Percentiles rank a stretch among this genome's conserved stretches.
These are phyloP conservation scores for Eupithecia tripunctaria DNA, from an alignment of 2,888 invertebrate genomes.

Conservation along the genomic window DNA sequence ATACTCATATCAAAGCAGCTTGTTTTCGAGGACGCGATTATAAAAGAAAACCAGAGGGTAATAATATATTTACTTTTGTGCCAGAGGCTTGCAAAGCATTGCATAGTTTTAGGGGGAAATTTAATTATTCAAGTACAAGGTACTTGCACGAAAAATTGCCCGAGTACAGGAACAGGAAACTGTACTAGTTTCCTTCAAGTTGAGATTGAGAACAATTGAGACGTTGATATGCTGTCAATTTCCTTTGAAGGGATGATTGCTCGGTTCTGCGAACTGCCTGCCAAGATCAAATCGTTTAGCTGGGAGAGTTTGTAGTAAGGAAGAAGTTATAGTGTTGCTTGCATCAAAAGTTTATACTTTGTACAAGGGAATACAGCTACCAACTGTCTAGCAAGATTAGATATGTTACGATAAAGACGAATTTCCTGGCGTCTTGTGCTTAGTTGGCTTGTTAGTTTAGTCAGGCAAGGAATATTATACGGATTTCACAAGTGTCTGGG, in stretches of 20 bases:
- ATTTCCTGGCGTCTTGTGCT: not conserved
- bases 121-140: no score
- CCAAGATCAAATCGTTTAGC: conserved; percentile 5
- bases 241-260: conserved; percentile 1
- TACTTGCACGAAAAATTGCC: not conserved
- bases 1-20: no score
- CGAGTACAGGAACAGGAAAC: not conserved
- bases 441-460: not conserved
- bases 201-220: not conserved
- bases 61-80: no score
- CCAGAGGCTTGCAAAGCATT: no score
- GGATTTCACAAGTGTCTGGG: not conserved
- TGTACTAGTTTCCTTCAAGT: no score
- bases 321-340: not conserved
- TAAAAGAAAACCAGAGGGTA: no score
- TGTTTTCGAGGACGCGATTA: no score
- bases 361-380: not conserved
- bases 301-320: not conserved
- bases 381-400: not conserved
- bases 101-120: no score
- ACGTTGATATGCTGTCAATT: conserved; percentile 5
- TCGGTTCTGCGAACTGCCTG: not conserved
- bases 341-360: not conserved
- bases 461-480: not conserved
- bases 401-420: not conserved